These are phyloP conservation scores for Dromiciops gliroides DNA, from an alignment of 2,113 vertebrate species.

Conservation along the genomic window DNA sequence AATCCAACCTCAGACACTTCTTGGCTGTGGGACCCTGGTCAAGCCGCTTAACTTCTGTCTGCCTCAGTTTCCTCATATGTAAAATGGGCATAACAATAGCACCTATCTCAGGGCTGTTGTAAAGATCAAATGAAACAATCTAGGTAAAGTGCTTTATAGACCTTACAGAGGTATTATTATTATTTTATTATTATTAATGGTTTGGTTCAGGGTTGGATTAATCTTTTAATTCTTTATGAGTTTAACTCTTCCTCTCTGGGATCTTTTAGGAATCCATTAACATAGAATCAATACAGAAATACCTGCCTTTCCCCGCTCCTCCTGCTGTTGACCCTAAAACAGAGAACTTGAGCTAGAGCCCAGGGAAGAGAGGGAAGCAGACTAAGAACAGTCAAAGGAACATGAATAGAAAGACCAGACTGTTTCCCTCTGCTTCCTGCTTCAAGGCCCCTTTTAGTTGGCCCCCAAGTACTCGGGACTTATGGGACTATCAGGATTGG, in stretches of 20 bases:
- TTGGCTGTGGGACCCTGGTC: not conserved
- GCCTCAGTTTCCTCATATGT: not conserved
- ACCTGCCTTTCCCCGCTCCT: no score
- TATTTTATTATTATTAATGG: not conserved
- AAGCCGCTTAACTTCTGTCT: not conserved
- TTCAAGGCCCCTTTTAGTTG: no score
- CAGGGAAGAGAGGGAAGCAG: no score
- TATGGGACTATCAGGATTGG: not conserved
- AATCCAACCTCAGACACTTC: not conserved
- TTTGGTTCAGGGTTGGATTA: not conserved
- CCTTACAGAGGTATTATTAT: not conserved
- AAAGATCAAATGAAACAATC: not conserved
- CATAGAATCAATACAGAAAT: no score
- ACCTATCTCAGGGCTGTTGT: not conserved
- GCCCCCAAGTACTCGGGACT: not conserved
- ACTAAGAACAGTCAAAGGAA: no score
- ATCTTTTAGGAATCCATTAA: no score
- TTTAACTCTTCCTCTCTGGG: not conserved
- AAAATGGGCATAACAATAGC: not conserved
- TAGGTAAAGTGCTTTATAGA: not conserved
- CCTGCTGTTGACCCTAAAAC: no score
- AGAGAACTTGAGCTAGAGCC: no score
- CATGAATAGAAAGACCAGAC: no score
- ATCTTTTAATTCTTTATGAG: not conserved
- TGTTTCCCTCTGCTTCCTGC: no score